These are phyloP conservation scores for Onchidella celtica DNA, from an alignment of 2,888 invertebrate genomes.

Conservation along the genomic window DNA sequence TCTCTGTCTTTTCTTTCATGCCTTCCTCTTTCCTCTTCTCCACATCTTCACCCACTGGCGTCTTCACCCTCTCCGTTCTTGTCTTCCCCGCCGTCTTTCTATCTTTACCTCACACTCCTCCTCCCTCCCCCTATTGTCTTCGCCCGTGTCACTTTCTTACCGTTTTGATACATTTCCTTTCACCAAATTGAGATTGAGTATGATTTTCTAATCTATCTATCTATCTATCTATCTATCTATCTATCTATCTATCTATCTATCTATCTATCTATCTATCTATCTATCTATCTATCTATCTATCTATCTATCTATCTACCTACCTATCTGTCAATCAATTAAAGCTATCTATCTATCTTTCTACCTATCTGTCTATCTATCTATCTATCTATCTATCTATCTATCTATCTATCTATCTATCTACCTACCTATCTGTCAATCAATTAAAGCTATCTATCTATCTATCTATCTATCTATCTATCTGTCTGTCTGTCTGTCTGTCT, in stretches of 20 bases:
- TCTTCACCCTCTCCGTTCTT: too few species aligned
- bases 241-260: not conserved
- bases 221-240: not conserved
- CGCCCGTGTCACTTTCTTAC: too few species aligned
- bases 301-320: not conserved
- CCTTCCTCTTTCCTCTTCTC: too few species aligned
- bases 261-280: not conserved
- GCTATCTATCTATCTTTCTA: slow-evolving; percentile 22
- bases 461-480: not conserved
- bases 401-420: slow-evolving; percentile 13
- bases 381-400: slow-evolving; percentile 26
- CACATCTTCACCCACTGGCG: too few species aligned
- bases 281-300: not conserved
- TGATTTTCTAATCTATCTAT: not conserved
- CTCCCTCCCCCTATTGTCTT: too few species aligned
- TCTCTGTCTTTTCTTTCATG: too few species aligned
- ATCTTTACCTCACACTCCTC: too few species aligned
- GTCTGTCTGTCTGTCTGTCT: too few species aligned
- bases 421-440: slow-evolving; percentile 1
- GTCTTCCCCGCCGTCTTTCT: too few species aligned
- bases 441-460: slow-evolving; percentile 2
- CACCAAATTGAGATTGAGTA: too few species aligned
- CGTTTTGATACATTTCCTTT: too few species aligned
- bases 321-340: slow-evolving; percentile 30
- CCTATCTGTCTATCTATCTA: slow-evolving; percentile 35